phyloP scores from a whole-genome alignment of 92 coral and sea anemone species.

The Porites evermanni region DNA sequence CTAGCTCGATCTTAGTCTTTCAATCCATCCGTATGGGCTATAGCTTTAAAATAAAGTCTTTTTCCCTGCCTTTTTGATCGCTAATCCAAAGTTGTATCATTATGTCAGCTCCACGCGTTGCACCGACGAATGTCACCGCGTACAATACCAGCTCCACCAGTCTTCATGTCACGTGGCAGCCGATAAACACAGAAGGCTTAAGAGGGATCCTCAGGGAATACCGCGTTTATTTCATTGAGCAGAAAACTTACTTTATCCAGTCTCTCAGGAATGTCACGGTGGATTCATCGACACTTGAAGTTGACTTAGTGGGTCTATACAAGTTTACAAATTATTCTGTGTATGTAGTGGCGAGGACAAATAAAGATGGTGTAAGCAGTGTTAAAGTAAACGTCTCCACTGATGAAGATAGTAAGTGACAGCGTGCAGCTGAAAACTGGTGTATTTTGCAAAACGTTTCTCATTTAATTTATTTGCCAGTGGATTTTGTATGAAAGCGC shows the following conservation, averaged over 20 bases:
- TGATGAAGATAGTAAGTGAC: conserved; percentile 75
- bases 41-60: too few species aligned
- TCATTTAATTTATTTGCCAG: too few species aligned
- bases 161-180: conserved; percentile 75
- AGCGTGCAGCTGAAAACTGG: too few species aligned
- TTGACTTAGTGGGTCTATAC: conserved; percentile 49
- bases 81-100: neutral
- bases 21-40: too few species aligned
- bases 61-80: neutral
- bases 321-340: conserved; percentile 77
- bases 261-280: conserved; percentile 49
- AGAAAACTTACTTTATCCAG: conserved; percentile 49
- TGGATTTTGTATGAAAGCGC: too few species aligned
- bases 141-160: conserved; percentile 78
- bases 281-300: conserved; percentile 26
- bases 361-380: conserved; percentile 66
- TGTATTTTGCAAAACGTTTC: too few species aligned
- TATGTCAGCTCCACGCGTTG: conserved; percentile 72
- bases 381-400: conserved; percentile 44
- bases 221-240: conserved; percentile 70
- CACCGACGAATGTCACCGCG: conserved; percentile 67
- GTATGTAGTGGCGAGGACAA: conserved; percentile 71
- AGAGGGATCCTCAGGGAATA: conserved; percentile 71
- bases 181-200: conserved; percentile 48
- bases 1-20: too few species aligned